phyloP scores from a whole-genome alignment of 1,140 invertebrate species.

The Aphelenchoides fujianensis region DNA sequence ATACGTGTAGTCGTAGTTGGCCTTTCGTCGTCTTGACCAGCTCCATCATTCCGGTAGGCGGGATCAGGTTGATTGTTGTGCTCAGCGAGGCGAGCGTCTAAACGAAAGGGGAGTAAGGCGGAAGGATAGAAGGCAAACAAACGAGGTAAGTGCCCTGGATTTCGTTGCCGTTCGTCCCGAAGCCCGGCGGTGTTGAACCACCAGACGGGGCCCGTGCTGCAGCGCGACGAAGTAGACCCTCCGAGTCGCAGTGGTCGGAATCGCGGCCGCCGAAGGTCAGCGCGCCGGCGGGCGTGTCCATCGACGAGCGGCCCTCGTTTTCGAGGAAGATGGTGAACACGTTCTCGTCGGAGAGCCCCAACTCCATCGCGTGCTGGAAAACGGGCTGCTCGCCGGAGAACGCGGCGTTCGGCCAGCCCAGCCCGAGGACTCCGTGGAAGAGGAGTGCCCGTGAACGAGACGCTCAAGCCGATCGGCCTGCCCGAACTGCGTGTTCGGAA shows the following conservation, averaged over 20 bases:
- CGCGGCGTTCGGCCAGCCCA: neutral
- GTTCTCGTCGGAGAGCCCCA: neutral
- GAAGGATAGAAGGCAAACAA: neutral
- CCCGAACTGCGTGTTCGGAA: neutral
- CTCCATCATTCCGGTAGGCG: neutral
- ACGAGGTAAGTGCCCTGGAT: neutral
- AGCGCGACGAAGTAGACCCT: neutral
- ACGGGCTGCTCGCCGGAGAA: neutral
- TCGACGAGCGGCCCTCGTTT: neutral
- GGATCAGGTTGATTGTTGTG: neutral
- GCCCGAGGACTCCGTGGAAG: slow-evolving; percentile 14
- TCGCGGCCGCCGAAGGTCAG: slow-evolving; percentile 3
- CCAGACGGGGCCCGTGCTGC: neutral
- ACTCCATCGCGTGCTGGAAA: slow-evolving; percentile 7
- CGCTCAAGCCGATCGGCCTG: neutral
- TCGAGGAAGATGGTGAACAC: slow-evolving; percentile 9
- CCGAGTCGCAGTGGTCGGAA: neutral
- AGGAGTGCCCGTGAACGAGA: neutral
- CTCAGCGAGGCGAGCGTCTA: neutral
- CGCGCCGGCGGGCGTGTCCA: neutral
- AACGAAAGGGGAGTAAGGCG: neutral
- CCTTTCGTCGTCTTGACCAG: neutral
- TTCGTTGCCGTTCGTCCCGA: neutral
- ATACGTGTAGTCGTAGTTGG: neutral
- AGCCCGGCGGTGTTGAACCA: neutral